Conservation (phyloP, 2,797 vertebrate genomes). For the Smutsia temminckii region DNA sequence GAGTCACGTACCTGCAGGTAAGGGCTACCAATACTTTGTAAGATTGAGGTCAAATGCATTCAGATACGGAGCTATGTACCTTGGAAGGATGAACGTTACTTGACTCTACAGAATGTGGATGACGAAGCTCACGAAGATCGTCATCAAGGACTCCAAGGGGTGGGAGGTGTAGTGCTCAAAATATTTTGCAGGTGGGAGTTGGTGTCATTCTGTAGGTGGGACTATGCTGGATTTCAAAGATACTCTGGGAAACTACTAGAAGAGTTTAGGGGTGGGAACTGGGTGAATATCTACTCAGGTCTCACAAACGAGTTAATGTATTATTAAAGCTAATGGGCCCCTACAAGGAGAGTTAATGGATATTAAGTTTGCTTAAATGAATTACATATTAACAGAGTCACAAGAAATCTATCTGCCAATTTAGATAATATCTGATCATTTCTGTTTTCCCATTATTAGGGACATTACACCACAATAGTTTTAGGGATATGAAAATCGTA, state of each 20-base stretch:
- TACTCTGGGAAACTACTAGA: conserved; percentile 26
- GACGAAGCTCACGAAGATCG: not conserved
- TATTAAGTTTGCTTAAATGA: conserved; percentile 90
- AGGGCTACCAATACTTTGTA: not conserved
- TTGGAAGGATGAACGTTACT: conserved; percentile 35
- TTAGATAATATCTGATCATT: conserved; percentile 86
- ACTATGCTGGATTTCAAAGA: conserved; percentile 43
- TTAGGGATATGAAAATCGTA: conserved; percentile 85
- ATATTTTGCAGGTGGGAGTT: conserved; percentile 13
- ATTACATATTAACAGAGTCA: conserved; percentile 88
- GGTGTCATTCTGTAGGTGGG: conserved; percentile 14
- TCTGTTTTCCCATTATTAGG: conserved; percentile 88
- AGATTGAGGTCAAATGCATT: conserved; percentile 40
- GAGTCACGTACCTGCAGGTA: not conserved
- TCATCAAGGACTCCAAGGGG: not conserved
- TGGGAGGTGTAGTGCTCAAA: not conserved
- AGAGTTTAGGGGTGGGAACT: conserved; percentile 55
- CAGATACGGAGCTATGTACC: not conserved
- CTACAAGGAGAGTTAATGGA: conserved; percentile 89
- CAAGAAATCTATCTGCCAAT: conserved; percentile 87
- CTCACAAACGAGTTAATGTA: conserved; percentile 85
- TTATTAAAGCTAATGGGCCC: conserved; percentile 90
- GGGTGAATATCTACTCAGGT: conserved; percentile 83
- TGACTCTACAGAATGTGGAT: not conserved
- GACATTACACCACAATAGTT: conserved; percentile 85